Base-by-base conservation (phyloP, 2,113 vertebrate species). In the Spea multiplicata region DNA sequence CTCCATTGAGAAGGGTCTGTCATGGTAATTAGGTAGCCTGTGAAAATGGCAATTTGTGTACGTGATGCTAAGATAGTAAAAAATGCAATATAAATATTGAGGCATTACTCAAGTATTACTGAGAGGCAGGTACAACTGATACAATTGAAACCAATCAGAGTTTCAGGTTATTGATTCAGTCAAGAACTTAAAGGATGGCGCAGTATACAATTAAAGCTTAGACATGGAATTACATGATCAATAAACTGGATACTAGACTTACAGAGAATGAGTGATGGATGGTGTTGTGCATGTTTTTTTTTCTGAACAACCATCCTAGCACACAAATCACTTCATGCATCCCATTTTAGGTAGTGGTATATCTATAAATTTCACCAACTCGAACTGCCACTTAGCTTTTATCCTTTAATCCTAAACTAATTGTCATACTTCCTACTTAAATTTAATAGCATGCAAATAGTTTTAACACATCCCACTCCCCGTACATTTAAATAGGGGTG, bases 191-290 rank as follows among this genome's bases (percentile, higher is more conserved):
- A 66, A 79, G 67, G 57, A 79, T 66, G 64, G 65, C 66, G 16
- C 50, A 49, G 45, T 73, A 52, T 55, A 73, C 77, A 79, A 79
- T 79, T 79, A 73, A 79, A 79, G 70, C 66, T 66, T 79, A 79
- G 77, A 50, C 70, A 79, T 16, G 77, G 65, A 52, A 73, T 66
- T 61, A 52, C 70, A 79, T 8, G 45, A 73, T 79, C 77, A 59
- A 79, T 79, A 79, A 73, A 66, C 44, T 79, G 62, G 70, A 79
- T 73, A 46, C 49, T 50, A 57, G 62, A 30, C 62, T 79, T 44
- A 49, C 52, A 30, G 53, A 73, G 44, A 66, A 67, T 79, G 77
- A 79, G 44, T 79, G 77, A 79, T 73, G 55, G 77, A 16, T 79
- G 45, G 10, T 47, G 66, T 73, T 79, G 59, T 79, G 77, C 53